Evolutionary conservation across 2,797 vertebrate genomes (phyloP), one percentile per base, ranked within the genome.

Genomic region (Psittacula echo): DNA sequence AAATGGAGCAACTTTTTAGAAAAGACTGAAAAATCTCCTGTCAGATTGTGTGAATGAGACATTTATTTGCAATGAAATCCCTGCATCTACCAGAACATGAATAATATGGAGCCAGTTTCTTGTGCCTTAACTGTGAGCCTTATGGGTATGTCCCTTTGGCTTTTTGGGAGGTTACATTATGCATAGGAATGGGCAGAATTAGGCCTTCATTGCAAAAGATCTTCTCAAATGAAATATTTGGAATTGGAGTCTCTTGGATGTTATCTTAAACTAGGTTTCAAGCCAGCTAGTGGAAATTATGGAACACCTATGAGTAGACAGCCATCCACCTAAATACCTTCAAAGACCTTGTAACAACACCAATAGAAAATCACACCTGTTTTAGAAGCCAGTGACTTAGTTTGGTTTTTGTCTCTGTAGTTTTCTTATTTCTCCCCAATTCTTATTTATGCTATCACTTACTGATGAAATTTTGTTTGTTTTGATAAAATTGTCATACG

Each of bases 101-200:
- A 34, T 77, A 68, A 87, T 62, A 58, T 2, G 13, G 20, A 78
- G 9, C 29, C 37, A 42, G 6, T 56, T 80, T 60, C 45, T 1
- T 1, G 3, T 75, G 11, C 11, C 22, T 65, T 87, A 61, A 20
- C 8, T 34, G 10, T 77, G 14, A 83, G 7, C 15, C 17, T 60
- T 53, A 13, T 32, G 5, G 3, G 0, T 34, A 8, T 41, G 4
- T 8, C 14, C 7, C n/a, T 5, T 30, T 7, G 11, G 11, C 2
- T 58, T 84, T 87, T 53, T 66, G 23, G 44, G 51, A 76, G 45
- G 26, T 8, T 73, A 14, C 12, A 41, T 64, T 74, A 41, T n/a
- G 21, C 9, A 44, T 11, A 45, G 4, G 4, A 47, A 64, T 32
- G 11, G 67, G 10, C 12, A 66, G 41, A 88, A 86, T 50, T 75